Conservation (phyloP, 2,888 invertebrate species). For the Orthosia gothica region DNA sequence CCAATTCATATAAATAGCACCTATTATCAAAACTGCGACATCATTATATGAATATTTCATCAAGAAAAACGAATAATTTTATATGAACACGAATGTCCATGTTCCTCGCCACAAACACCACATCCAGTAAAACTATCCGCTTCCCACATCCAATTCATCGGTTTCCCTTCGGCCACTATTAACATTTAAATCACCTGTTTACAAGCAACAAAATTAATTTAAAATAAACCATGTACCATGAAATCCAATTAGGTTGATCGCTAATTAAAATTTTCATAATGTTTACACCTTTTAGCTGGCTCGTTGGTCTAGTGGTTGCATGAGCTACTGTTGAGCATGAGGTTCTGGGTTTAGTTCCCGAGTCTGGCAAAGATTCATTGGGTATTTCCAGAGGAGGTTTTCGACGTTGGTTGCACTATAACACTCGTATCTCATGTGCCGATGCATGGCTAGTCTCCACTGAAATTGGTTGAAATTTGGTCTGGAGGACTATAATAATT, state of each 20-base stretch:
- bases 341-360: no score
- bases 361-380: no score
- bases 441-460: no score
- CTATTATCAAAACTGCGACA: no score
- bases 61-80: neutral
- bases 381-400: no score
- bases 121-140: slow-evolving; percentile 33
- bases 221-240: slow-evolving; percentile 67
- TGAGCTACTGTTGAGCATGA: no score
- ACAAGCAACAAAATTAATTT: slow-evolving; percentile 74
- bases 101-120: neutral
- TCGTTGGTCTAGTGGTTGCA: no score
- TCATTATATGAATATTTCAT: neutral
- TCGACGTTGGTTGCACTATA: no score
- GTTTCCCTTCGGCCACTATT: slow-evolving; percentile 71
- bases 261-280: slow-evolving; percentile 65
- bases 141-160: slow-evolving; percentile 31
- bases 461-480: no score
- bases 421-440: no score
- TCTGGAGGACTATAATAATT: no score
- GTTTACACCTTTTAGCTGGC: slow-evolving; percentile 34
- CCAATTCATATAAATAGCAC: no score
- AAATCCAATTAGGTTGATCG: slow-evolving; percentile 65
- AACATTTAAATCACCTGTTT: slow-evolving; percentile 79
- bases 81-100: neutral